A percentile compares a stretch with the other conserved stretches of the same genome.
Conservation (phyloP, 2,888 invertebrate species). For the Ferrisia virgata region DNA sequence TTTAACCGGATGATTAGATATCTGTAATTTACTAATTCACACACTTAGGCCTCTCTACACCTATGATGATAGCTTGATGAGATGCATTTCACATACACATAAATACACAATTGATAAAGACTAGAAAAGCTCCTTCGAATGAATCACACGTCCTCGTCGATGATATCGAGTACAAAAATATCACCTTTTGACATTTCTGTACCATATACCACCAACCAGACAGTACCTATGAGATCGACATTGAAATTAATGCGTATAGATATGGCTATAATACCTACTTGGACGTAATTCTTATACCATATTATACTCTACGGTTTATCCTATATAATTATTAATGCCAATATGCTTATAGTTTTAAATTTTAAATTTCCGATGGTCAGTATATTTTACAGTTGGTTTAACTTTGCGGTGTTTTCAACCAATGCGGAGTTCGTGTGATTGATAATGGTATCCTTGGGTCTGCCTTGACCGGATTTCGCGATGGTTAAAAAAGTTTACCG, state of each 20-base stretch:
- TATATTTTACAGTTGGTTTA: constrained; percentile 27
- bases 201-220: too few species aligned
- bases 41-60: too few species aligned
- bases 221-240: constrained; percentile 21
- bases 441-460: not conserved
- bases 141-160: not conserved
- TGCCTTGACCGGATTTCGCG: constrained; percentile 2
- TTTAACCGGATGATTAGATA: not conserved
- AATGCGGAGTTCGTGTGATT: not conserved
- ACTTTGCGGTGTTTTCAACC: constrained; percentile 16
- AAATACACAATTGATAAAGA: too few species aligned
- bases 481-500: not conserved
- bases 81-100: too few species aligned
- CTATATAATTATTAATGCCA: not conserved
- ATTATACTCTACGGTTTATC: not conserved
- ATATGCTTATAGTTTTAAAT: constrained; percentile 1
- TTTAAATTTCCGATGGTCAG: constrained; percentile 27
- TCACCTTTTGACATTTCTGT: constrained; percentile 18
- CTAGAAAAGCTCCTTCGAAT: not conserved
- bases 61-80: too few species aligned
- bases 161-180: not conserved
- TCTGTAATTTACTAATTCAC: too few species aligned
- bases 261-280: not conserved
- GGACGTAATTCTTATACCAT: not conserved
- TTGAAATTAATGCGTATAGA: not conserved